phyloP scores from a whole-genome alignment of 2,888 invertebrate genomes.

The Steinernema hermaphroditum region DNA sequence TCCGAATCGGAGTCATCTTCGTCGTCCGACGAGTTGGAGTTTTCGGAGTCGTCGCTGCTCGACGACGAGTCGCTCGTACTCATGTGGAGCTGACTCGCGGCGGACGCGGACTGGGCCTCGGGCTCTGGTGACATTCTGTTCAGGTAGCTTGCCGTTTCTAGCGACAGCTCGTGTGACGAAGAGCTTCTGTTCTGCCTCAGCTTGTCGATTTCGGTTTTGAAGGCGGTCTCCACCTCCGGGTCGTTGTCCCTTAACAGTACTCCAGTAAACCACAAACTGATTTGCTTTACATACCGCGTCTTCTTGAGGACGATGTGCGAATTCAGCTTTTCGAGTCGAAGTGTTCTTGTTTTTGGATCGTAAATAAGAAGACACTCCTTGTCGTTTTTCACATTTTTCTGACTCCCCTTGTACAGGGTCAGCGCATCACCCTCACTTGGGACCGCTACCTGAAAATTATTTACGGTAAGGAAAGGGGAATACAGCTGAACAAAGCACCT shows the following conservation, averaged over 20 bases:
- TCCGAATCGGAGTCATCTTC: constrained; percentile 35
- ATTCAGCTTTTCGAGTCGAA: constrained; percentile 57
- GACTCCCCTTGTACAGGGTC: constrained; percentile 60
- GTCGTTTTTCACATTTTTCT: constrained; percentile 56
- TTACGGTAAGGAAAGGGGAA: not conserved
- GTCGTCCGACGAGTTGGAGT: constrained; percentile 31
- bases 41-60: constrained; percentile 35
- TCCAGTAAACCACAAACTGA: not conserved
- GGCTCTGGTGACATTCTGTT: constrained; percentile 22
- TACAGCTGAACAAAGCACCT: constrained; percentile 41
- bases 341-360: constrained; percentile 49
- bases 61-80: constrained; percentile 37
- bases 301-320: constrained; percentile 60
- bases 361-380: constrained; percentile 63
- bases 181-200: constrained; percentile 36
- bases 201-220: constrained; percentile 43
- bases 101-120: not conserved
- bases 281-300: constrained; percentile 48
- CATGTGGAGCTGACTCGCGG: constrained; percentile 24
- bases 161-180: constrained; percentile 28
- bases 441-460: constrained; percentile 50
- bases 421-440: constrained; percentile 52
- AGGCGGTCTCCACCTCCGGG: constrained; percentile 41
- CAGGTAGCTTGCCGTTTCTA: not conserved
- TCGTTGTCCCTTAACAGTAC: constrained; percentile 45